Evolutionary conservation across 2,113 vertebrate genomes (phyloP).

Genomic region (Brevimyrus niger): DNA sequence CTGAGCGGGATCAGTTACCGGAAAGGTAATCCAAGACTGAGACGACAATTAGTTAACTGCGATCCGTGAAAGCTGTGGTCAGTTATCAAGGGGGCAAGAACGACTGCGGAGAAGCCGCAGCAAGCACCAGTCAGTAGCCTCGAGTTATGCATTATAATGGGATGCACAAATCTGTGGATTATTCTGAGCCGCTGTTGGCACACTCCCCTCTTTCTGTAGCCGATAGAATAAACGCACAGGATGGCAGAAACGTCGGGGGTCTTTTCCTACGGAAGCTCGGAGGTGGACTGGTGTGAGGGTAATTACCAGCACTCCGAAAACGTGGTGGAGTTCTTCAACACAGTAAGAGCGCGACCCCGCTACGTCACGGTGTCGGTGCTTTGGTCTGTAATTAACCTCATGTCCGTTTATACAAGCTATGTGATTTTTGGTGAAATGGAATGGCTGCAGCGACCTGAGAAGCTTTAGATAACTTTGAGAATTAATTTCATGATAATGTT

Average conservation of each 20-base stretch:
- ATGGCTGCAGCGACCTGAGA: neutral
- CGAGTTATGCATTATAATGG: neutral
- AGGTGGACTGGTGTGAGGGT: slow-evolving; percentile 93
- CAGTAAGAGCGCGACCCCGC: slow-evolving; percentile 54
- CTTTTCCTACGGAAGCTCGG: slow-evolving; percentile 82
- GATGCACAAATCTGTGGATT: neutral
- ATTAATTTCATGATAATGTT: neutral
- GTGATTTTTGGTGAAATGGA: neutral
- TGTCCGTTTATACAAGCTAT: neutral
- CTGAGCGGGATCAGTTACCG: neutral
- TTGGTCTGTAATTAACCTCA: neutral
- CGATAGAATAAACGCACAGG: slow-evolving; percentile 26
- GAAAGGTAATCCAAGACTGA: neutral
- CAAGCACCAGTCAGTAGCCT: neutral
- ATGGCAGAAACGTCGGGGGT: slow-evolving; percentile 61
- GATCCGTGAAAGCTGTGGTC: neutral
- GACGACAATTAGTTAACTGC: neutral
- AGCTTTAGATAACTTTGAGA: neutral
- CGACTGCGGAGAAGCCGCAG: neutral
- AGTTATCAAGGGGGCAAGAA: neutral
- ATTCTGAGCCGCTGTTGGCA: neutral
- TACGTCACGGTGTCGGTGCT: neutral
- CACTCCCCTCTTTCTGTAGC: neutral
- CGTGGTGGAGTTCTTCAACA: slow-evolving; percentile 91
- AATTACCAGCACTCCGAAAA: slow-evolving; percentile 77